Evolutionary conservation across 1,140 invertebrate genomes (phyloP).

Genomic region (Antheraea pernyi): DNA sequence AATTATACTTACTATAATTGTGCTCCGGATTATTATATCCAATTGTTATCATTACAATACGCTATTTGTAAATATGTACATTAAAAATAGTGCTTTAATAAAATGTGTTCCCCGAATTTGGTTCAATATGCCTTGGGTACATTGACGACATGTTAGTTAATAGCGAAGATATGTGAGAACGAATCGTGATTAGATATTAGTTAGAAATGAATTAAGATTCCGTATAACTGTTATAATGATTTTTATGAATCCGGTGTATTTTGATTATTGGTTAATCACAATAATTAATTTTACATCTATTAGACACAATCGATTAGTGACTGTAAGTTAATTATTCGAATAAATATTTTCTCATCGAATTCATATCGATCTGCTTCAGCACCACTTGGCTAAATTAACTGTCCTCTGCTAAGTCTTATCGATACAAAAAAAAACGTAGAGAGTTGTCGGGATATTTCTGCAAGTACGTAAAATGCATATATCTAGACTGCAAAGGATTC

Average conservation of each 20-base stretch:
- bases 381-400: constrained; percentile 42
- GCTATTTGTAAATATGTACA: constrained; percentile 72
- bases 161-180: constrained; percentile 32
- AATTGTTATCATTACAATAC: constrained; percentile 48
- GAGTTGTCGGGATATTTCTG: neutral
- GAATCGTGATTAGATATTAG: constrained; percentile 49
- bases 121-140: constrained; percentile 37
- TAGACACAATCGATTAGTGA: constrained; percentile 35
- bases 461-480: neutral
- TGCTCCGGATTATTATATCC: constrained; percentile 35
- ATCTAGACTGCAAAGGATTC: neutral
- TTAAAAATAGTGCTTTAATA: constrained; percentile 69
- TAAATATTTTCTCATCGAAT: constrained; percentile 45
- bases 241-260: constrained; percentile 28
- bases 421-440: neutral
- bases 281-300: constrained; percentile 38
- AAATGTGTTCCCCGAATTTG: constrained; percentile 65
- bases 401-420: constrained; percentile 37
- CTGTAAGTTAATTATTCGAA: constrained; percentile 39
- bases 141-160: constrained; percentile 24
- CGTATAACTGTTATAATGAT: constrained; percentile 24
- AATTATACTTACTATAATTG: constrained; percentile 3
- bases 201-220: constrained; percentile 15
- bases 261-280: constrained; percentile 11
- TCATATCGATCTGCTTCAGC: constrained; percentile 50